Evolutionary conservation across 2,797 vertebrate genomes (phyloP).

Genomic region (Clangula hyemalis): DNA sequence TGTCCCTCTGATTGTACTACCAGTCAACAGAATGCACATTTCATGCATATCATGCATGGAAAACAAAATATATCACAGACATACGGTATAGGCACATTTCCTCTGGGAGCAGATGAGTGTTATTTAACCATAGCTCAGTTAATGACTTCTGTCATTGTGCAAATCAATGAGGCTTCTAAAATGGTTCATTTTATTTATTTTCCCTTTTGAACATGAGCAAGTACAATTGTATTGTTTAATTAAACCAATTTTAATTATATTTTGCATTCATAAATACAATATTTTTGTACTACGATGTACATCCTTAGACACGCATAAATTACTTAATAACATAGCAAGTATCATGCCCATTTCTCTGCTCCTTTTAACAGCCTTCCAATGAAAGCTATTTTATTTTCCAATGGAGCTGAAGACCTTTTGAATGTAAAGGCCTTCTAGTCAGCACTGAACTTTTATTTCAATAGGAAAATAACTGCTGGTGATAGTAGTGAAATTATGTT

Average conservation of each 20-base stretch:
- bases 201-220: not conserved
- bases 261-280: not conserved
- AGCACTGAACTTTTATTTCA: conserved; percentile 12
- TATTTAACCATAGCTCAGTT: conserved; percentile 33
- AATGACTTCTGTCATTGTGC: conserved; percentile 52
- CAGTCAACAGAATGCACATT: conserved; percentile 25
- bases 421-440: not conserved
- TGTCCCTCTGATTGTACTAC: not conserved
- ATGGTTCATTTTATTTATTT: conserved; percentile 34
- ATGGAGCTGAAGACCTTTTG: not conserved
- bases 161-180: conserved; percentile 24
- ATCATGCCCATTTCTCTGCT: not conserved
- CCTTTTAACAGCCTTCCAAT: not conserved
- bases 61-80: conserved; percentile 7
- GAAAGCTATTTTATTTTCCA: not conserved
- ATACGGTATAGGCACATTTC: not conserved
- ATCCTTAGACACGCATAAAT: not conserved
- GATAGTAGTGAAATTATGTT: not conserved
- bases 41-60: not conserved
- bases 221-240: conserved; percentile 25
- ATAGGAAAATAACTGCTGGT: not conserved
- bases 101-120: not conserved
- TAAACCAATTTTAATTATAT: conserved; percentile 48
- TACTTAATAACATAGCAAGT: not conserved
- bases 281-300: not conserved